A percentile compares a stretch with the other conserved stretches of the same genome.
Evolutionary conservation across 2,888 invertebrate species (phyloP).

Genomic region (Craniophora ligustri): DNA sequence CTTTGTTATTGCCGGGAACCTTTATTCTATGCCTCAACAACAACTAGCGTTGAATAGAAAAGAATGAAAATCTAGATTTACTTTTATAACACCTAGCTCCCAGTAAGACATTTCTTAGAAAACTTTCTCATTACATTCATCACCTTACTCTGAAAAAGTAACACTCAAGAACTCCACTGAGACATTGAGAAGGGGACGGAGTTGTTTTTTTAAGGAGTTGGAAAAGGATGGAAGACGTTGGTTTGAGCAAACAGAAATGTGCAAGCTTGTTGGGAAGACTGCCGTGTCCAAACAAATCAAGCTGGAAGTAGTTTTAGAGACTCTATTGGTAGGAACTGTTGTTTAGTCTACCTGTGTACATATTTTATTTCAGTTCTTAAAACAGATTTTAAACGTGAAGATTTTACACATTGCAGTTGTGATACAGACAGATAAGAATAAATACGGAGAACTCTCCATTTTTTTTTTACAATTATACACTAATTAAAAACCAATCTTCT

Average conservation of each 20-base stretch:
- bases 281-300: slow-evolving; percentile 12
- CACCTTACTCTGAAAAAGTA: slow-evolving; percentile 18
- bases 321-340: too few species aligned
- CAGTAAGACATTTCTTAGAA: slow-evolving; percentile 6
- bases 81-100: slow-evolving; percentile 9
- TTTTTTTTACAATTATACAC: too few species aligned
- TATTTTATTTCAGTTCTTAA: too few species aligned
- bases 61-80: slow-evolving; percentile 11
- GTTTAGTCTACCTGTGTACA: too few species aligned
- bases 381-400: slow-evolving; percentile 9
- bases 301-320: too few species aligned
- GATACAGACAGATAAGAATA: slow-evolving; percentile 8
- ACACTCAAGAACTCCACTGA: neutral
- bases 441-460: slow-evolving; percentile 8
- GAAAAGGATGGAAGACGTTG: slow-evolving; percentile 22
- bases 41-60: slow-evolving; percentile 17
- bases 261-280: slow-evolving; percentile 24
- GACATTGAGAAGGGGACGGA: slow-evolving; percentile 16
- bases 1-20: slow-evolving; percentile 29
- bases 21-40: too few species aligned
- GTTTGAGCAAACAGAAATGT: slow-evolving; percentile 35
- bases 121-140: slow-evolving; percentile 36
- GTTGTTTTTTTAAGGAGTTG: slow-evolving; percentile 1
- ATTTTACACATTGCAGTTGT: too few species aligned
- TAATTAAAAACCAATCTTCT: too few species aligned